These are phyloP conservation scores for Polypterus senegalus DNA, from an alignment of 2,113 vertebrate genomes.

Conservation along the genomic window DNA sequence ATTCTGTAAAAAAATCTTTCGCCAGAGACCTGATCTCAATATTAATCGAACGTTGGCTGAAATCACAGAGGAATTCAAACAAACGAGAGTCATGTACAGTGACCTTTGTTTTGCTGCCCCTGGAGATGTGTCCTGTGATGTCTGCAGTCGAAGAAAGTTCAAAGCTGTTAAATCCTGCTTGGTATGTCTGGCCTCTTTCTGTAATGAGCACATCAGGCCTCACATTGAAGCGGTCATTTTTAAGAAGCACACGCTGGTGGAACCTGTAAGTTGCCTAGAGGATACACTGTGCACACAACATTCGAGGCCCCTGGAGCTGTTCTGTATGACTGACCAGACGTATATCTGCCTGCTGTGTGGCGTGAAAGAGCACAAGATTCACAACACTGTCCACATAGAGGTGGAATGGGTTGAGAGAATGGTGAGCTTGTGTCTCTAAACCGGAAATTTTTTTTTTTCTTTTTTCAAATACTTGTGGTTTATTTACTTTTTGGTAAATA, in stretches of 20 bases:
- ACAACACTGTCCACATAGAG: conserved; percentile 34
- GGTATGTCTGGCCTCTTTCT: conserved; percentile 5
- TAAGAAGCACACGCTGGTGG: conserved; percentile 6
- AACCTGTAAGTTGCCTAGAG: neutral
- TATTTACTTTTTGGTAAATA: too few species aligned
- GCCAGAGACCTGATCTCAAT: conserved; percentile 15
- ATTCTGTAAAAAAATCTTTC: conserved; percentile 30
- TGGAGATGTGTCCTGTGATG: neutral
- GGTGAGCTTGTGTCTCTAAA: conserved; percentile 21
- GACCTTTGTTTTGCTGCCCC: fast-evolving
- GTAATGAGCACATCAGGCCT: neutral
- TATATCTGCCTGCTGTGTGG: conserved; percentile 44
- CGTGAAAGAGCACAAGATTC: conserved; percentile 28
- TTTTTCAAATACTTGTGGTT: too few species aligned
- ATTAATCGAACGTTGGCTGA: conserved; percentile 38
- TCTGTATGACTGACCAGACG: conserved; percentile 40
- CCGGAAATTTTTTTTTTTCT: too few species aligned
- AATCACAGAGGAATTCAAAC: conserved; percentile 27
- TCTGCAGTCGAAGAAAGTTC: neutral
- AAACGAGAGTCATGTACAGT: fast-evolving
- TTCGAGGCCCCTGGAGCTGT: conserved; percentile 37
- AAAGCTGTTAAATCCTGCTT: conserved; percentile 7
- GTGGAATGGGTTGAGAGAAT: conserved; percentile 27
- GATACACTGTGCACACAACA: conserved; percentile 35
- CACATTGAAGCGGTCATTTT: neutral